These are phyloP conservation scores for Mesaphorura yosii DNA, from an alignment of 1,140 invertebrate genomes.

Conservation along the genomic window DNA sequence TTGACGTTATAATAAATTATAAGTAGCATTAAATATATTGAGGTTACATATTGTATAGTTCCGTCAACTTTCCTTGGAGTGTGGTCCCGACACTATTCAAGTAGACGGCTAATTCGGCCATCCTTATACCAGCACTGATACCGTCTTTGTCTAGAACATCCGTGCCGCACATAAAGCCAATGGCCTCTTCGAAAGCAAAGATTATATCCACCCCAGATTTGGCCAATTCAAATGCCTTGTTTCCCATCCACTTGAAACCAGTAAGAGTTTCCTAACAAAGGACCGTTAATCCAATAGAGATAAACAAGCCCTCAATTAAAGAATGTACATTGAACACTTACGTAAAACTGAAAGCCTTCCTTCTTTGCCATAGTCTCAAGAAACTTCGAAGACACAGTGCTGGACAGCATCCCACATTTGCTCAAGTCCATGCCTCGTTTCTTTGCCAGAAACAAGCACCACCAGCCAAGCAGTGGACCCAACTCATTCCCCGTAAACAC, in stretches of 20 bases:
- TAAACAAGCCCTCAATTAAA: neutral
- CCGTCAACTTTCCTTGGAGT: slow-evolving; percentile 44
- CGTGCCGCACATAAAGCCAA: slow-evolving; percentile 87
- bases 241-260: slow-evolving; percentile 99
- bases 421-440: slow-evolving; percentile 33
- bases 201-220: slow-evolving; percentile 60
- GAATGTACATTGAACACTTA: slow-evolving; percentile 32
- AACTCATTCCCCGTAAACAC: slow-evolving; percentile 94
- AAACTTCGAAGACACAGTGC: slow-evolving; percentile 96
- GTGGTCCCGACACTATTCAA: slow-evolving; percentile 54
- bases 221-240: slow-evolving; percentile 62
- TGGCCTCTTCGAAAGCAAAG: slow-evolving; percentile 91
- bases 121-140: slow-evolving; percentile 66
- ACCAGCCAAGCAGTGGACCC: slow-evolving; percentile 91
- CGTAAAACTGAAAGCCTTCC: slow-evolving; percentile 73
- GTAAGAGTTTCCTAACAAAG: slow-evolving; percentile 75
- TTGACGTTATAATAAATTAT: too few relatives aligned
- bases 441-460: slow-evolving; percentile 55
- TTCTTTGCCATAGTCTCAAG: slow-evolving; percentile 65
- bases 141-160: slow-evolving; percentile 92
- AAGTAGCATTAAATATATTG: too few relatives aligned
- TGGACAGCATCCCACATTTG: slow-evolving; percentile 71
- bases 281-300: neutral
- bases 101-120: slow-evolving; percentile 65
- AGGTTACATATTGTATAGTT: slow-evolving; percentile 76